Conservation (phyloP, 2,113 vertebrate genomes). For the Eclectus roratus region DNA sequence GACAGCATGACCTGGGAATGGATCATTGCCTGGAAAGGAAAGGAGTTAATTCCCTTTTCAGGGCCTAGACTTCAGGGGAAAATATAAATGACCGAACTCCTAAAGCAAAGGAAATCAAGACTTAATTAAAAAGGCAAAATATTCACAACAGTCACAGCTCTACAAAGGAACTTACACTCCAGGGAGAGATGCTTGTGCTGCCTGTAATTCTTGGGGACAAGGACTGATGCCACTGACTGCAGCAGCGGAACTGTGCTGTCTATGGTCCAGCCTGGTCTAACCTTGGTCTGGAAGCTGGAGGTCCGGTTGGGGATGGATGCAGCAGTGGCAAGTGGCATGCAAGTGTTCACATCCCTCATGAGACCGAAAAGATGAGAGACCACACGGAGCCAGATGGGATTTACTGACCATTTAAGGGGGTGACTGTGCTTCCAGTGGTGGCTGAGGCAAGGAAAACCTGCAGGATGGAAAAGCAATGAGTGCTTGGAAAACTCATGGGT, state of each 20-base stretch:
- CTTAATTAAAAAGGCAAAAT: neutral
- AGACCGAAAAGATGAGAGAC: neutral
- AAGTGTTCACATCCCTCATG: neutral
- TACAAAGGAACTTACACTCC: rapidly evolving
- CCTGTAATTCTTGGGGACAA: neutral
- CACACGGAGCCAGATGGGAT: neutral
- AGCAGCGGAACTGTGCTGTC: neutral
- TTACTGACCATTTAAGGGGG: neutral
- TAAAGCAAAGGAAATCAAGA: neutral
- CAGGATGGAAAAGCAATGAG: neutral
- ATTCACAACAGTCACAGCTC: neutral
- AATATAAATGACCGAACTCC: neutral
- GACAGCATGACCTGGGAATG: neutral
- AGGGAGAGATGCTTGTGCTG: neutral
- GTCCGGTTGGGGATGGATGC: neutral
- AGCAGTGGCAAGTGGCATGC: neutral
- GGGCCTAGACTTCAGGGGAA: neutral
- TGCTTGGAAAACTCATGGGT: neutral
- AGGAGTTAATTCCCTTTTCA: neutral
- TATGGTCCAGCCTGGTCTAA: neutral
- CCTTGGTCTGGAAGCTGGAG: neutral
- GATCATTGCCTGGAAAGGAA: neutral
- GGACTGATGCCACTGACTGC: neutral
- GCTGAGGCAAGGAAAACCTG: neutral
- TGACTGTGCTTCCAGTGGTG: neutral